phyloP scores from a whole-genome alignment of 2,888 invertebrate genomes.

The Polia nebulosa region DNA sequence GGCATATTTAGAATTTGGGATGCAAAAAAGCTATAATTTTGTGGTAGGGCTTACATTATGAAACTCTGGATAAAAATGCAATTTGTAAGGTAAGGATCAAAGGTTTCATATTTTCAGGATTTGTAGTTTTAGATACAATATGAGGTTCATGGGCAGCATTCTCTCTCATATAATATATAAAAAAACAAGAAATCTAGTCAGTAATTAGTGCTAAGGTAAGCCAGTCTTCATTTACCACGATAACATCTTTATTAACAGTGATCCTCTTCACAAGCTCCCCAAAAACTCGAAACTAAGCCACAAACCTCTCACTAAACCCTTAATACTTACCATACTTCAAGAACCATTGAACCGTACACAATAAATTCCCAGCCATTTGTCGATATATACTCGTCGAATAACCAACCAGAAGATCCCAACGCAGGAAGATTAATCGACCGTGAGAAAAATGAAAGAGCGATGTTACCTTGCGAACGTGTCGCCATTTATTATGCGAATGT shows the following conservation, averaged over 20 bases:
- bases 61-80: too few species aligned
- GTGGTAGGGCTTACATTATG: too few species aligned
- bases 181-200: too few species aligned
- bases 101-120: too few species aligned
- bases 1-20: neutral
- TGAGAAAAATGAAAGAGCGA: slow-evolving; percentile 84
- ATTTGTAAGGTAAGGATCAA: too few species aligned
- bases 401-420: slow-evolving; percentile 66
- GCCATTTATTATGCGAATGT: slow-evolving; percentile 82
- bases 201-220: too few species aligned
- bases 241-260: neutral
- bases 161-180: too few species aligned
- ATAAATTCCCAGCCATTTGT: slow-evolving; percentile 74
- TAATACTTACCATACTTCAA: slow-evolving; percentile 60
- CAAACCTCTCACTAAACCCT: slow-evolving; percentile 16
- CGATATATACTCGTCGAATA: slow-evolving; percentile 74
- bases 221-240: too few species aligned
- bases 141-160: too few species aligned
- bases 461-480: slow-evolving; percentile 82
- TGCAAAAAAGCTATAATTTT: too few species aligned
- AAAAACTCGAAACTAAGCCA: slow-evolving; percentile 19
- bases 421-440: slow-evolving; percentile 82
- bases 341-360: slow-evolving; percentile 60
- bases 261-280: neutral
- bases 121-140: too few species aligned